Percentiles rank a stretch among this genome's conserved stretches.
Evolutionary conservation across 2,113 vertebrate species (phyloP).

Genomic region (Cisticola juncidis): DNA sequence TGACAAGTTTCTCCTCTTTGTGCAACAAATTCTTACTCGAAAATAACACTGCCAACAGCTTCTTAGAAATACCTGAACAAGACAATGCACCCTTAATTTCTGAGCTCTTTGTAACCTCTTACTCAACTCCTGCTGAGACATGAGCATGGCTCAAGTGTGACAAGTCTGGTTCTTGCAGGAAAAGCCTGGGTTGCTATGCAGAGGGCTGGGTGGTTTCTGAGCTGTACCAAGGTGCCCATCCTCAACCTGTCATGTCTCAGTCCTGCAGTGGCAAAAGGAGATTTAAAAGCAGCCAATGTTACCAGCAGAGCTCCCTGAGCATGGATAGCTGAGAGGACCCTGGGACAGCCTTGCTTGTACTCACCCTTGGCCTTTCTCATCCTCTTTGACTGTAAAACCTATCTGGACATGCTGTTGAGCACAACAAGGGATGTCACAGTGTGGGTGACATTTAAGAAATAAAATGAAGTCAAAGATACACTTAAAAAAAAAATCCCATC

Average conservation of each 20-base stretch:
- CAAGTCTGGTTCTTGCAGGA: background rate
- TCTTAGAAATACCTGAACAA: background rate
- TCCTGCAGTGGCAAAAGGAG: background rate
- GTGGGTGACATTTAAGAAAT: background rate
- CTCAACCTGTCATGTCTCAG: background rate
- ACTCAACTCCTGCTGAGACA: background rate
- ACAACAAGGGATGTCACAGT: background rate
- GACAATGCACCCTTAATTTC: background rate
- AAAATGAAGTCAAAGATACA: background rate
- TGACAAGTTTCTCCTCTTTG: background rate
- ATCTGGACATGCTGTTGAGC: background rate
- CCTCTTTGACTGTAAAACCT: background rate
- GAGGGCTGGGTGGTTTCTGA: background rate
- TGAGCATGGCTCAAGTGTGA: background rate
- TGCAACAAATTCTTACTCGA: background rate
- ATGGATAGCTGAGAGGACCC: background rate
- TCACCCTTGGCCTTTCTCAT: background rate
- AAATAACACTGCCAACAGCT: background rate
- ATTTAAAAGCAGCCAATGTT: background rate
- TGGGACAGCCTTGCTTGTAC: background rate
- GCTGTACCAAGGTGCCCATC: background rate
- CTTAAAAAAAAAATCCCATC: background rate
- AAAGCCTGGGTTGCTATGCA: background rate
- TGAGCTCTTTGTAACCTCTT: background rate
- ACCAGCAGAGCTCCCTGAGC: background rate